A percentile compares a stretch with the other conserved stretches of the same genome.
Evolutionary conservation across 2,888 invertebrate species (phyloP).

Genomic region (Tetragnatha montana): DNA sequence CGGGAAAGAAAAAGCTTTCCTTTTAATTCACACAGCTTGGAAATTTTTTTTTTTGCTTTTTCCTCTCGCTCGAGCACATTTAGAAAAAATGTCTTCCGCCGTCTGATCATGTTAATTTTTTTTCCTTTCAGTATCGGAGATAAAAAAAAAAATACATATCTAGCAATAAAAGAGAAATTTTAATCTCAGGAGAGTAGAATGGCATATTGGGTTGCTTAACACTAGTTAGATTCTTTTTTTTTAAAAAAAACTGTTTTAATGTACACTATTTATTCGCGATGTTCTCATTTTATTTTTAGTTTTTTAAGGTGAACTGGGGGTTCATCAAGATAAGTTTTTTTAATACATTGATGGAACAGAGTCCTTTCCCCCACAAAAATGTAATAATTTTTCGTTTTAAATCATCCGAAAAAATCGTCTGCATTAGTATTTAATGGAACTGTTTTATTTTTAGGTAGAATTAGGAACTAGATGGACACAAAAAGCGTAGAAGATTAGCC

Average conservation of each 20-base stretch:
- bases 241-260: background rate
- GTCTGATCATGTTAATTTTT: background rate
- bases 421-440: background rate
- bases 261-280: background rate
- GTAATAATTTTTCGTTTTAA: background rate
- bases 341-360: background rate
- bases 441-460: background rate
- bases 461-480: background rate
- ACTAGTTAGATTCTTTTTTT: background rate
- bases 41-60: background rate
- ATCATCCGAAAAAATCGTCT: background rate
- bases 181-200: background rate
- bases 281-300: background rate
- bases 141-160: background rate
- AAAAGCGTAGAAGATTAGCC: background rate
- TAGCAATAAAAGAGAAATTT: background rate
- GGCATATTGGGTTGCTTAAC: conserved; percentile 1
- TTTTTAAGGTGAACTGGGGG: background rate
- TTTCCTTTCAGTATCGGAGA: background rate
- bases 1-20: conserved; percentile 1
- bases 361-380: background rate
- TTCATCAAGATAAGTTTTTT: background rate
- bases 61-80: background rate
- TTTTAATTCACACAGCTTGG: background rate
- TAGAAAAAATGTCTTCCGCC: background rate